Evolutionary conservation across 2,797 vertebrate species (phyloP).

Genomic region (Cheirogaleus major): DNA sequence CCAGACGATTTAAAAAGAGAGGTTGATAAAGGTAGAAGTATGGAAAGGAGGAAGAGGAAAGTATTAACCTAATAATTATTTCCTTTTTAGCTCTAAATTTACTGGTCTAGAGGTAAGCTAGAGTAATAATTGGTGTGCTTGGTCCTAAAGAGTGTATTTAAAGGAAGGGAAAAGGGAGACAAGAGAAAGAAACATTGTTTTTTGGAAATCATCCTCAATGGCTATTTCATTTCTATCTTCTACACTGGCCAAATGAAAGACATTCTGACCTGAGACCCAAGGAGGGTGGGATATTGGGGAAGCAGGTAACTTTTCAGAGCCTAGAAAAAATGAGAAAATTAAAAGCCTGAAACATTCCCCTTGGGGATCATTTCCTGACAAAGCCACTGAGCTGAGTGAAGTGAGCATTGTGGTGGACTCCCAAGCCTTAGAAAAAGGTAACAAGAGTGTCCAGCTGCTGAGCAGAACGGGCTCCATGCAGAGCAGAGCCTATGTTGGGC

Average conservation of each 20-base stretch:
- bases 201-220: constrained; percentile 42
- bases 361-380: constrained; percentile 57
- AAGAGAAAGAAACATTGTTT: constrained; percentile 42
- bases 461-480: background rate
- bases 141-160: constrained; percentile 35
- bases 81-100: constrained; percentile 41
- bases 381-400: constrained; percentile 71
- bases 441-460: constrained; percentile 48
- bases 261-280: constrained; percentile 53
- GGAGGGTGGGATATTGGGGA: constrained; percentile 52
- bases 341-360: constrained; percentile 34
- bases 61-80: constrained; percentile 47
- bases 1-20: constrained; percentile 65
- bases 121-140: constrained; percentile 25
- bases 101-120: constrained; percentile 30
- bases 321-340: constrained; percentile 55
- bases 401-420: constrained; percentile 52
- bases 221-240: constrained; percentile 52
- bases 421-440: constrained; percentile 49
- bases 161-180: constrained; percentile 45
- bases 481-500: constrained; percentile 17
- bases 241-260: constrained; percentile 65
- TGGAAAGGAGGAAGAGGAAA: constrained; percentile 62
- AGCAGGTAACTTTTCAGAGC: constrained; percentile 57
- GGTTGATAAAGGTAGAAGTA: constrained; percentile 50